Percentiles rank a stretch among this genome's conserved stretches.
Conservation (phyloP, 2,113 vertebrate species). For the Guaruba guarouba region DNA sequence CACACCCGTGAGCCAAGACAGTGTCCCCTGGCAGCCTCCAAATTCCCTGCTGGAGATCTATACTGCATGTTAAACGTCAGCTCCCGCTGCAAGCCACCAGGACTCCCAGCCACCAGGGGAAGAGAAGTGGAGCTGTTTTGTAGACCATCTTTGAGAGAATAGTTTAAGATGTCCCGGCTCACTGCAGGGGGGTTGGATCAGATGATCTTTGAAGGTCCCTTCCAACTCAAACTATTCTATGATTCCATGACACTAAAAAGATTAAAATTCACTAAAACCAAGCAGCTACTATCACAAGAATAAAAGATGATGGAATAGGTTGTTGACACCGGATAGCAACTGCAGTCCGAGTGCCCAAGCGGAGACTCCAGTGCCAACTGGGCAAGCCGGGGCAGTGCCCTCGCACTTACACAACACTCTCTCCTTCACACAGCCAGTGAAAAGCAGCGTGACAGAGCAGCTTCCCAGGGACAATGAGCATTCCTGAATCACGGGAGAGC, state of each 20-base stretch:
- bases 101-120: not conserved
- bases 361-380: not conserved
- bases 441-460: not conserved
- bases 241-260: not conserved
- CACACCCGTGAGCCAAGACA: not conserved
- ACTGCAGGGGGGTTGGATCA: not conserved
- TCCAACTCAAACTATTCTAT: not conserved
- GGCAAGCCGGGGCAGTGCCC: not conserved
- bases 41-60: not conserved
- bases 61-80: not conserved
- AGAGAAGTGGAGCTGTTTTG: not conserved
- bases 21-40: not conserved
- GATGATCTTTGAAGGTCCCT: not conserved
- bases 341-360: accelerated
- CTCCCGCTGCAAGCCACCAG: too few relatives aligned
- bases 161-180: not conserved
- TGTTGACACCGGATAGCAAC: not conserved
- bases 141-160: not conserved
- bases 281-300: not conserved
- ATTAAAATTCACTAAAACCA: not conserved
- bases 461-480: not conserved
- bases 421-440: not conserved
- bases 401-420: not conserved
- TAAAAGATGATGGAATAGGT: not conserved
- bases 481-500: not conserved